phyloP scores from a whole-genome alignment of 35 echinoderm and acorn worm genomes.

The Lytechinus pictus region DNA sequence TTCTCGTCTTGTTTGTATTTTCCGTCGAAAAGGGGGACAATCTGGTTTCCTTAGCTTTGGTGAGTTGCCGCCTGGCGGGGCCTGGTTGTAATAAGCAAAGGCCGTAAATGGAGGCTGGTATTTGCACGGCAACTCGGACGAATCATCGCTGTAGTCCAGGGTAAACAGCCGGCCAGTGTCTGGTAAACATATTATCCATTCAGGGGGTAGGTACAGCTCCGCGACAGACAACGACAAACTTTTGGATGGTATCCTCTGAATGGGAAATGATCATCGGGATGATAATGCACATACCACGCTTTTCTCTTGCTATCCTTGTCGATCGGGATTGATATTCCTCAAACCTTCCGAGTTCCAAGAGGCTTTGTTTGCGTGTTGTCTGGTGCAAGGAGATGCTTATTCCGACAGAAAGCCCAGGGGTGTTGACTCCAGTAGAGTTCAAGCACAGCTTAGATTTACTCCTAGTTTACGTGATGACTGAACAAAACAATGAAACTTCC shows the following conservation, averaged over 20 bases:
- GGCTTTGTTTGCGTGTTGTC: slow-evolving; percentile 19
- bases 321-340: background rate
- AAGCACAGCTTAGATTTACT: background rate
- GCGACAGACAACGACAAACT: background rate
- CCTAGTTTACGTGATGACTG: background rate
- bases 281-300: slow-evolving; percentile 13
- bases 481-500: background rate
- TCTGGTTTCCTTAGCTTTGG: background rate
- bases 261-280: background rate
- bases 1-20: background rate
- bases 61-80: background rate
- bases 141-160: background rate
- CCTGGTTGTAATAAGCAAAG: background rate
- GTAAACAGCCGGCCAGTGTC: slow-evolving; percentile 23
- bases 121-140: slow-evolving; percentile 8
- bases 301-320: background rate
- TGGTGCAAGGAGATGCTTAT: background rate
- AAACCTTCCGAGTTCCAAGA: background rate
- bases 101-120: background rate
- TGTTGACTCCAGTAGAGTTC: background rate
- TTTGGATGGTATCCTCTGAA: background rate
- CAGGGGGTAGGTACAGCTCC: background rate
- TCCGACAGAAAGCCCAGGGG: background rate
- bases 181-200: slow-evolving; percentile 48
- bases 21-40: background rate